These are phyloP conservation scores for Sinotaia quadrata DNA, from an alignment of 2,888 invertebrate genomes.

Conservation along the genomic window DNA sequence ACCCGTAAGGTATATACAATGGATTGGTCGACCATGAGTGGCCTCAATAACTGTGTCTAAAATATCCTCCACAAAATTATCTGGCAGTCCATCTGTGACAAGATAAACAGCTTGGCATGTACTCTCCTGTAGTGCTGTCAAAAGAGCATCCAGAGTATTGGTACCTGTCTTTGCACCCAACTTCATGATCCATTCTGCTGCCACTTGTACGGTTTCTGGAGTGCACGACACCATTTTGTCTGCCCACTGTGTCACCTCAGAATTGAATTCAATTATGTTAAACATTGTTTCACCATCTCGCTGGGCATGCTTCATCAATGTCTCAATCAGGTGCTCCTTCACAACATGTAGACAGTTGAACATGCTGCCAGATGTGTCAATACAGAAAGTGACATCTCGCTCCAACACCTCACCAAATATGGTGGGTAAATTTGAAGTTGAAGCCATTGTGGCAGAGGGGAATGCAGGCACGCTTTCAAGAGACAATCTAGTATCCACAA, in stretches of 20 bases:
- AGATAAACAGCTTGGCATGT: conserved; percentile 68
- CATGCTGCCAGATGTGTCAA: conserved; percentile 73
- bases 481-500: background rate
- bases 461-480: no score
- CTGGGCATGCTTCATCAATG: conserved; percentile 57
- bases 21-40: conserved; percentile 62
- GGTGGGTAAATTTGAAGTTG: conserved; percentile 47
- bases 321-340: conserved; percentile 68
- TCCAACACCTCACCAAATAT: conserved; percentile 67
- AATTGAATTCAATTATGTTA: conserved; percentile 71
- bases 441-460: background rate
- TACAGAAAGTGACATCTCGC: conserved; percentile 68
- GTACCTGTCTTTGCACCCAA: conserved; percentile 69
- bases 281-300: conserved; percentile 58
- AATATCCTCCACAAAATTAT: conserved; percentile 67
- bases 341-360: conserved; percentile 66
- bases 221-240: conserved; percentile 70
- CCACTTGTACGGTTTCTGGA: conserved; percentile 68
- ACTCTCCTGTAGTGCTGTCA: conserved; percentile 65
- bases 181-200: conserved; percentile 66
- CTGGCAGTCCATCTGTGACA: conserved; percentile 70
- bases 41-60: conserved; percentile 63
- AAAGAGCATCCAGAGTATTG: conserved; percentile 68
- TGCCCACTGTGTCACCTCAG: conserved; percentile 70
- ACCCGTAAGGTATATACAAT: conserved; percentile 67